Evolutionary conservation across 2,888 invertebrate genomes (phyloP), one percentile per base, ranked within the genome.

Genomic region (Octodonta nipae): DNA sequence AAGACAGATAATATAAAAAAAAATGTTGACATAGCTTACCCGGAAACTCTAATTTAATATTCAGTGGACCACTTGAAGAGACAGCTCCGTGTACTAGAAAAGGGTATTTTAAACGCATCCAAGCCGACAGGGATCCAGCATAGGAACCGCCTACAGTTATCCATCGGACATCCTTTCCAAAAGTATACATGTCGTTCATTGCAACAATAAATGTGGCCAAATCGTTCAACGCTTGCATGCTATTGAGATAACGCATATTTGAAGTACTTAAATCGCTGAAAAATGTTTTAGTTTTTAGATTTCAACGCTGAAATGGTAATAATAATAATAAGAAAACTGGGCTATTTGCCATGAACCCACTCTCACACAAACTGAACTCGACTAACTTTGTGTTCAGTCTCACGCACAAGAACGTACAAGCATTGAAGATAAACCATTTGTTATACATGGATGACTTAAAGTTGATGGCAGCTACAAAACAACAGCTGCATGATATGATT

Each of bases 141-240:
- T 92, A 92, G 0, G 89, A 89, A 1, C 92, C 92, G 8, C 93
- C 93, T 57, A 92, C 91, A 1, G 77, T 78, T 41, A 93, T 76
- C 86, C 89, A 89, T 56, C 81, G 83, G 16, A 66, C 66, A 4
- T 66, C 57, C 2, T 57, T 54, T 6, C 63, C 53, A 12, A 84
- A 60, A 20, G 71, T 67, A 46, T 72, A 71, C 40, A 69, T 55
- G 1, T 60, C 51, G 43, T 77, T 80, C 72, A 84, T 84, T 14
- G 65, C 66, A 28, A 60, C 57, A 14, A 88, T 79, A 51, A 93
- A 92, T 44, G 70, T 65, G 0, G 88, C 87, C 33, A 88, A 63
- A 61, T 93, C 92, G 1, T 82, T 86, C 38, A 84, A 60, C 0
- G 84, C 84, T 58, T 83, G 82, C 41, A 75, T 70, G 0, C 82